Conservation (phyloP, 2,113 vertebrate genomes). For the Furnarius figulus region DNA sequence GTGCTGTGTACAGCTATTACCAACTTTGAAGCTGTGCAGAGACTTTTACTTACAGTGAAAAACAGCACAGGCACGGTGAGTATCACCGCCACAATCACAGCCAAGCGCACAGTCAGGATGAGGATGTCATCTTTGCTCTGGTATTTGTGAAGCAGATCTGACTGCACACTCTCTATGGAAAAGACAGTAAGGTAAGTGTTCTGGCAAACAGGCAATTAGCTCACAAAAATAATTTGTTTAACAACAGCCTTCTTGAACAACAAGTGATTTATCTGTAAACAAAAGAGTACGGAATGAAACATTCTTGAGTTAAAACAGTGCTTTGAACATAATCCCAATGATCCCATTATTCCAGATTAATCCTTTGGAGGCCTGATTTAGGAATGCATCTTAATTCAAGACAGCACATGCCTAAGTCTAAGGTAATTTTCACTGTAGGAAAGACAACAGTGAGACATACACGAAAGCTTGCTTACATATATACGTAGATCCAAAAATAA, state of each 20-base stretch:
- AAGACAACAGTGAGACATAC: constrained; percentile 50
- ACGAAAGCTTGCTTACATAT: not conserved
- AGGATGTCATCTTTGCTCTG: constrained; percentile 71
- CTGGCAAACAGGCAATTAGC: not conserved
- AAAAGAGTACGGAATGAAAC: constrained; percentile 26
- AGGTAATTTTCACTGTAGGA: constrained; percentile 52
- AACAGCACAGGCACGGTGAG: constrained; percentile 82
- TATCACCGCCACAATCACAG: constrained; percentile 79
- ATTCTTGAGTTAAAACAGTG: not conserved
- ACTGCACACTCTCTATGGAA: constrained; percentile 71
- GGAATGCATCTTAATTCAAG: constrained; percentile 33
- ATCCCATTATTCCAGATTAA: constrained; percentile 44
- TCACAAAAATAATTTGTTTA: constrained; percentile 35
- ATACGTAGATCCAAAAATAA: not conserved
- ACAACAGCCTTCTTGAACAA: constrained; percentile 52
- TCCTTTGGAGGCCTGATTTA: constrained; percentile 49
- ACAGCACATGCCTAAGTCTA: constrained; percentile 26
- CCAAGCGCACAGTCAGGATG: constrained; percentile 77
- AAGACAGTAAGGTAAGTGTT: not conserved
- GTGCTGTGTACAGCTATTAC: rapidly evolving
- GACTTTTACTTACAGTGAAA: constrained; percentile 77
- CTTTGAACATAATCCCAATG: constrained; percentile 35
- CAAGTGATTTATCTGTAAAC: constrained; percentile 44
- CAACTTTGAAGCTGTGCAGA: not conserved
- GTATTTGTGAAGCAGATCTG: constrained; percentile 82